A percentile compares a stretch with the other conserved stretches of the same genome.
Conservation (phyloP, 2,797 vertebrate genomes). For the Salmo trutta region DNA sequence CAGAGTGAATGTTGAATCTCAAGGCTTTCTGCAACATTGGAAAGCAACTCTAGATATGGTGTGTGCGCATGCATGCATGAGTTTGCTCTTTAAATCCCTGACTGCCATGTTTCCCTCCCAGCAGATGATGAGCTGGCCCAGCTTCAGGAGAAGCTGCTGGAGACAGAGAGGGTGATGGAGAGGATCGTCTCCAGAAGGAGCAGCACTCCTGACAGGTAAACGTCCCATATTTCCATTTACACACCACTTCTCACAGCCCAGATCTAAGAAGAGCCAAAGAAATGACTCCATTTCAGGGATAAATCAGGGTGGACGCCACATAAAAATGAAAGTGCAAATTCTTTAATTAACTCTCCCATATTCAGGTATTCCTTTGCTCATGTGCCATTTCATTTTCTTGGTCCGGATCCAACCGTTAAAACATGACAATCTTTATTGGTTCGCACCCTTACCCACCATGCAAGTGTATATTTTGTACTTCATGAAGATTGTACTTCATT, state of each 20-base stretch:
- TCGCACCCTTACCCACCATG: not conserved
- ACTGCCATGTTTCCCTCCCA: conserved; percentile 35
- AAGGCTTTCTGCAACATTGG: not conserved
- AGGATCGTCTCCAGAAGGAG: conserved; percentile 82
- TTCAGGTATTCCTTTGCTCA: not conserved
- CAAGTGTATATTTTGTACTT: not conserved
- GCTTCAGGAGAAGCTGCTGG: conserved; percentile 85
- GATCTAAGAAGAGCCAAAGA: conserved; percentile 15
- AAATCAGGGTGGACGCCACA: conserved; percentile 6
- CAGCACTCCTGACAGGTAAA: conserved; percentile 79
- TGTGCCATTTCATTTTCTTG: not conserved
- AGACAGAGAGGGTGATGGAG: conserved; percentile 88
- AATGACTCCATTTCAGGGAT: conserved; percentile 17
- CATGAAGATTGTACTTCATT: not conserved
- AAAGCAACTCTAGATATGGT: not conserved
- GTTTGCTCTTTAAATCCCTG: conserved; percentile 7
- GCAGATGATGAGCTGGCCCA: conserved; percentile 83
- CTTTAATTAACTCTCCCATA: not conserved
- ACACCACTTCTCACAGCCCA: conserved; percentile 14
- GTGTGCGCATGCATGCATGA: not conserved
- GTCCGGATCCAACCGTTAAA: not conserved
- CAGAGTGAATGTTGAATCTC: not conserved
- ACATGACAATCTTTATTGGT: not conserved
- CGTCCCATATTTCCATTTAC: conserved; percentile 10
- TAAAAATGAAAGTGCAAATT: conserved; percentile 27